Evolutionary conservation across 2,888 invertebrate species (phyloP).

Genomic region (Xylota segnis): DNA sequence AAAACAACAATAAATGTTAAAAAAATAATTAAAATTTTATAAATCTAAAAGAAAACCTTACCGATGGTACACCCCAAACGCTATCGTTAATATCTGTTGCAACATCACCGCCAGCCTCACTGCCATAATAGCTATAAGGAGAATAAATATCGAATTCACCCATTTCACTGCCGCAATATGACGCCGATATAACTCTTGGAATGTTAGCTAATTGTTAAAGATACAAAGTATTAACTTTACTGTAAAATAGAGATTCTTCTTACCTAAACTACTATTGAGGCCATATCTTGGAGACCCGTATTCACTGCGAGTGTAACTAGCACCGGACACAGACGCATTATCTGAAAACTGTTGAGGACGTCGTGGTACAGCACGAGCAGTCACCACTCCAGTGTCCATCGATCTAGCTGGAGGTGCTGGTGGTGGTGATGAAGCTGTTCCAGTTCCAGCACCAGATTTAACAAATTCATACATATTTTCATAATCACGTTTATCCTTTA

Average conservation of each 20-base stretch:
- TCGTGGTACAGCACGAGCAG: conserved; percentile 56
- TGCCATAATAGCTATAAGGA: conserved; percentile 90
- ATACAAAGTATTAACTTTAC: neutral
- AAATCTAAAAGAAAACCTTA: conserved; percentile 69
- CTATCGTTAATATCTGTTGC: conserved; percentile 84
- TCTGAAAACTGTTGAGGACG: conserved; percentile 68
- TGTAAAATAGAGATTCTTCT: conserved; percentile 32
- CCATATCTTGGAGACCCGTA: conserved; percentile 83
- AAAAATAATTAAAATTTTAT: neutral
- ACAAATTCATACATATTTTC: conserved; percentile 83
- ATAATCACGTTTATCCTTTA: conserved; percentile 84
- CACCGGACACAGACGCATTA: conserved; percentile 75
- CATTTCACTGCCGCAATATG: conserved; percentile 93
- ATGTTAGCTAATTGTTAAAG: conserved; percentile 81
- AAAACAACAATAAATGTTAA: neutral
- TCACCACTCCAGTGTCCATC: conserved; percentile 80
- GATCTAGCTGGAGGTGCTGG: conserved; percentile 81
- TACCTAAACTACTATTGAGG: conserved; percentile 83
- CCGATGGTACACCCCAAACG: conserved; percentile 84
- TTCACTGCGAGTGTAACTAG: conserved; percentile 83
- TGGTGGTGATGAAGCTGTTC: conserved; percentile 75
- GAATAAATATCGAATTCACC: conserved; percentile 93
- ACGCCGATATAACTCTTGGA: conserved; percentile 88
- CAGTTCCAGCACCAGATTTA: conserved; percentile 78
- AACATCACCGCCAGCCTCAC: conserved; percentile 85